Percentiles rank a stretch among this genome's conserved stretches.
phyloP scores from a whole-genome alignment of 2,888 invertebrate species.

The Euproctis similis region DNA sequence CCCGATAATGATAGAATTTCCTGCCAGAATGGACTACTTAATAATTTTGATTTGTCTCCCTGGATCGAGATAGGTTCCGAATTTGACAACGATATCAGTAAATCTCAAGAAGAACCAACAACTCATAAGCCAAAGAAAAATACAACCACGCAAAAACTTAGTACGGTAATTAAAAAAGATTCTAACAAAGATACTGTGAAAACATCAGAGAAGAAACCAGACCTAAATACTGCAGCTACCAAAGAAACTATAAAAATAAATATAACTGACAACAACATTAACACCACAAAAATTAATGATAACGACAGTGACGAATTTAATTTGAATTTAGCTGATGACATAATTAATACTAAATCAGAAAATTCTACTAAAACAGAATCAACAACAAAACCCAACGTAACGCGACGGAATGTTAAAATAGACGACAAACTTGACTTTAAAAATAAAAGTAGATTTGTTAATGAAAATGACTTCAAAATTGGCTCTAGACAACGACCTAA shows the following conservation, averaged over 20 bases:
- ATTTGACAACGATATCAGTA: slow-evolving; percentile 51
- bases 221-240: slow-evolving; percentile 23
- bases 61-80: slow-evolving; percentile 75
- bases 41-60: slow-evolving; percentile 76
- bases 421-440: slow-evolving; percentile 78
- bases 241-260: slow-evolving; percentile 29
- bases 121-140: slow-evolving; percentile 35
- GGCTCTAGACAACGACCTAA: slow-evolving; percentile 42
- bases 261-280: slow-evolving; percentile 27
- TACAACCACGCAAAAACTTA: slow-evolving; percentile 28
- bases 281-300: slow-evolving; percentile 11
- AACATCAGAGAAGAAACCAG: slow-evolving; percentile 28
- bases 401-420: slow-evolving; percentile 40
- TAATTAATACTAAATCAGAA: slow-evolving; percentile 11
- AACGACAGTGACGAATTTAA: slow-evolving; percentile 28
- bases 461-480: slow-evolving; percentile 30
- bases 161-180: slow-evolving; percentile 31
- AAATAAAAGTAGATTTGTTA: slow-evolving; percentile 59
- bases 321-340: slow-evolving; percentile 27
- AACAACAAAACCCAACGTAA: slow-evolving; percentile 28
- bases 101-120: slow-evolving; percentile 40
- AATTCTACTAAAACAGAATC: slow-evolving; percentile 8
- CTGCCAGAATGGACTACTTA: slow-evolving; percentile 72
- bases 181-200: slow-evolving; percentile 8
- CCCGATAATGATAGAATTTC: slow-evolving; percentile 75